phyloP scores from a whole-genome alignment of 2,797 vertebrate species.

The Falco concolor region DNA sequence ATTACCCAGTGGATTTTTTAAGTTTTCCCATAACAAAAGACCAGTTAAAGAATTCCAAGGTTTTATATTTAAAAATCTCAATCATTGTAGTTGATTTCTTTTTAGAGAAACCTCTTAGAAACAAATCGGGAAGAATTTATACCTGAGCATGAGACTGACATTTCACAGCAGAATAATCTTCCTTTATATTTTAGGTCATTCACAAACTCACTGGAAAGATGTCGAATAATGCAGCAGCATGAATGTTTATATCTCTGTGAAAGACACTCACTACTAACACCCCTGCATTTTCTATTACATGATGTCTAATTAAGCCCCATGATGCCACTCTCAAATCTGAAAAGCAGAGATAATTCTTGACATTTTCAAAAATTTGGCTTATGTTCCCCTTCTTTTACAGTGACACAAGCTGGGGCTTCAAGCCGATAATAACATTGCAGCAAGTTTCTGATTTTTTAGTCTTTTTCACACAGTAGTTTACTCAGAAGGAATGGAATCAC shows the following conservation, averaged over 20 bases:
- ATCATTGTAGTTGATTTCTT: neutral
- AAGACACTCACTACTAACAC: constrained; percentile 65
- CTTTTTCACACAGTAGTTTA: constrained; percentile 45
- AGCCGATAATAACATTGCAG: constrained; percentile 43
- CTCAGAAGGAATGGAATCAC: constrained; percentile 34
- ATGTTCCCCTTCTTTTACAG: constrained; percentile 55
- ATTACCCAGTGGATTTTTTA: neutral
- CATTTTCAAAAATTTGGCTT: constrained; percentile 69
- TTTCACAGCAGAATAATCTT: constrained; percentile 53
- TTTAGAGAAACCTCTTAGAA: neutral
- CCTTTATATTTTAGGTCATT: constrained; percentile 66
- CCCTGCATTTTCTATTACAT: constrained; percentile 64
- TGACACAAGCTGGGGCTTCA: constrained; percentile 55
- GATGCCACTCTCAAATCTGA: constrained; percentile 58
- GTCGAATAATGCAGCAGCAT: constrained; percentile 26
- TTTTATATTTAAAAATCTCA: neutral
- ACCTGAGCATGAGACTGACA: neutral
- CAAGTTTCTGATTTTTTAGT: neutral
- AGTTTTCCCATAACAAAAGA: neutral
- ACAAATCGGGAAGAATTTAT: neutral
- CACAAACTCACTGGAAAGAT: constrained; percentile 36
- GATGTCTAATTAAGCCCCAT: constrained; percentile 71
- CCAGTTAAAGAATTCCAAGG: neutral
- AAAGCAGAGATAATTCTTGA: constrained; percentile 68
- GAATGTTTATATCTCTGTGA: constrained; percentile 66